Conservation (phyloP, 2,113 vertebrate species). For the Colius striatus region DNA sequence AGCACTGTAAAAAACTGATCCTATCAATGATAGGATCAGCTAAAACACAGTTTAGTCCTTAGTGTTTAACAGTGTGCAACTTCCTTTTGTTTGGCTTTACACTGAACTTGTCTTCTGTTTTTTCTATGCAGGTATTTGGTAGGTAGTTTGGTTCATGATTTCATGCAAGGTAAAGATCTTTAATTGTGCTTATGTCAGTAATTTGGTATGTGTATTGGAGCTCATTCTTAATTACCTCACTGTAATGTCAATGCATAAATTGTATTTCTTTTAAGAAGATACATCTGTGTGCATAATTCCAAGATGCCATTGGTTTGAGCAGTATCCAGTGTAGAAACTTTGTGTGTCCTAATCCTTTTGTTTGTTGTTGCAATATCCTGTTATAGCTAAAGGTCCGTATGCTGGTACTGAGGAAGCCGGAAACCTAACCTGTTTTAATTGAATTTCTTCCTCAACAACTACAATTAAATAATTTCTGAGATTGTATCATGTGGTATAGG, state of each 20-base stretch:
- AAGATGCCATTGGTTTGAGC: background rate
- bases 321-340: background rate
- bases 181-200: background rate
- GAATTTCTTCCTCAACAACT: slow-evolving; percentile 19
- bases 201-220: background rate
- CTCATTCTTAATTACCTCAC: background rate
- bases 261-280: background rate
- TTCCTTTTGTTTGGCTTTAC: background rate
- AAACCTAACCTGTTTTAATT: slow-evolving; percentile 48
- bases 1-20: background rate
- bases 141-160: background rate
- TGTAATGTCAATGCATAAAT: background rate
- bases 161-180: background rate
- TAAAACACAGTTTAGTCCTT: background rate
- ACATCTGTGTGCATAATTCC: background rate
- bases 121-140: background rate
- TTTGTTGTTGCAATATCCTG: background rate
- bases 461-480: slow-evolving; percentile 7
- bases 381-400: background rate
- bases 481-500: background rate
- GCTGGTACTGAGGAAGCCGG: background rate
- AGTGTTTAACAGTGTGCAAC: background rate
- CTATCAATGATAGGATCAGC: background rate
- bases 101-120: background rate
- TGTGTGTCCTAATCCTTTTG: background rate